Evolutionary conservation across 53 echinoderm and acorn worm genomes (phyloP).

Genomic region (Pentamera pediparva): DNA sequence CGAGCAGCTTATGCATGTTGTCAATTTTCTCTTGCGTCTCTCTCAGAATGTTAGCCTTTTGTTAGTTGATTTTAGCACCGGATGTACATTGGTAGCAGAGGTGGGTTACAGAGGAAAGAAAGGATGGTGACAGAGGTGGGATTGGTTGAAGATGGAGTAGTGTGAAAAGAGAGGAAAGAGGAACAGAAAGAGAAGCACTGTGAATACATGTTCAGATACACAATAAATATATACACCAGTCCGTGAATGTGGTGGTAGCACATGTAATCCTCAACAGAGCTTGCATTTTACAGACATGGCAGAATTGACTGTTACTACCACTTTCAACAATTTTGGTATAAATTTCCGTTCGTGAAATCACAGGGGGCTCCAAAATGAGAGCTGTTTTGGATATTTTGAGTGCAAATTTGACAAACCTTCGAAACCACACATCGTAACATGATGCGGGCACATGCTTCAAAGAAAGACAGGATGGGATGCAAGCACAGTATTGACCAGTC

Average conservation of each 20-base stretch:
- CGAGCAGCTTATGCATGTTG: constrained; percentile 74
- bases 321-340: too few species aligned
- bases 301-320: too few species aligned
- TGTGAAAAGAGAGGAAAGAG: not conserved
- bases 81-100: constrained; percentile 3
- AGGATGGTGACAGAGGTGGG: constrained; percentile 11
- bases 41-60: constrained; percentile 71
- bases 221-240: constrained; percentile 5
- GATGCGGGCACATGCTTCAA: too few species aligned
- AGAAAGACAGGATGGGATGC: too few species aligned
- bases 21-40: constrained; percentile 88
- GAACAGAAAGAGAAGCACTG: constrained; percentile 14
- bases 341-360: too few species aligned
- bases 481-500: too few species aligned
- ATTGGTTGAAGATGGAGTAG: constrained; percentile 7
- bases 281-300: constrained; percentile 10
- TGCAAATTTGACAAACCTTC: too few species aligned
- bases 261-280: constrained; percentile 3
- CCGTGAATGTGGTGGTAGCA: not conserved
- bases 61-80: constrained; percentile 23
- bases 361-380: too few species aligned
- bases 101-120: constrained; percentile 4
- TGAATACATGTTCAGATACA: constrained; percentile 8
- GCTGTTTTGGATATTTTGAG: too few species aligned
- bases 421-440: too few species aligned